A percentile compares a stretch with the other conserved stretches of the same genome.
Evolutionary conservation across 2,113 vertebrate genomes (phyloP).

Genomic region (Ochotona curzoniae): DNA sequence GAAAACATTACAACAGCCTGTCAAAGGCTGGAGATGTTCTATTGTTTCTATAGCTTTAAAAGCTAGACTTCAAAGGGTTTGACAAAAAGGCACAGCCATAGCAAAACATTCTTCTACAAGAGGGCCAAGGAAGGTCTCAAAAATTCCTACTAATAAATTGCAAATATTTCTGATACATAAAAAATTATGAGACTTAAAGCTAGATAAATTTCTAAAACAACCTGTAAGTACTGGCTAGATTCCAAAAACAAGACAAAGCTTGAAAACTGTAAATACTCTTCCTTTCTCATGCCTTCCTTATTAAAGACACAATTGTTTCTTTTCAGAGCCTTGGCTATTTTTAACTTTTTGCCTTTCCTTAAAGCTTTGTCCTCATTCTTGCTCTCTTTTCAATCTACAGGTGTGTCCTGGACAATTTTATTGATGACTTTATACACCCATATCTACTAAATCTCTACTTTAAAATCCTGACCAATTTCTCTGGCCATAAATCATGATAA

Average conservation of each 20-base stretch:
- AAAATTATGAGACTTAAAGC: neutral
- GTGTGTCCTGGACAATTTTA: neutral
- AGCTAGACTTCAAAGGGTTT: neutral
- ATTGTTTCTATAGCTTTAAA: neutral
- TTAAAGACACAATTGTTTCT: neutral
- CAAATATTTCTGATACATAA: neutral
- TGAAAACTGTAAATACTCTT: neutral
- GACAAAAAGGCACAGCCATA: neutral
- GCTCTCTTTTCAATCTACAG: neutral
- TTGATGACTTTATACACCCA: neutral
- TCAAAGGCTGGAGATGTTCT: neutral
- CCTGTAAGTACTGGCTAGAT: neutral
- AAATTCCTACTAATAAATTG: neutral
- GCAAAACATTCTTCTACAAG: neutral
- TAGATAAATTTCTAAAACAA: neutral
- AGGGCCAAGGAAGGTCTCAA: neutral
- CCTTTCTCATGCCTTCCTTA: neutral
- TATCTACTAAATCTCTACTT: slow-evolving; percentile 5
- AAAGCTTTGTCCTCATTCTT: neutral
- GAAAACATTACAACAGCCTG: neutral
- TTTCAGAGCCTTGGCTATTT: neutral
- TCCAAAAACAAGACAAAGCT: neutral
- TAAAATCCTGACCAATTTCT: neutral
- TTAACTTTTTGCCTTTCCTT: neutral
- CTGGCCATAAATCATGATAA: neutral